Evolutionary conservation across 2,888 invertebrate genomes (phyloP).

Genomic region (Callinectes sapidus): DNA sequence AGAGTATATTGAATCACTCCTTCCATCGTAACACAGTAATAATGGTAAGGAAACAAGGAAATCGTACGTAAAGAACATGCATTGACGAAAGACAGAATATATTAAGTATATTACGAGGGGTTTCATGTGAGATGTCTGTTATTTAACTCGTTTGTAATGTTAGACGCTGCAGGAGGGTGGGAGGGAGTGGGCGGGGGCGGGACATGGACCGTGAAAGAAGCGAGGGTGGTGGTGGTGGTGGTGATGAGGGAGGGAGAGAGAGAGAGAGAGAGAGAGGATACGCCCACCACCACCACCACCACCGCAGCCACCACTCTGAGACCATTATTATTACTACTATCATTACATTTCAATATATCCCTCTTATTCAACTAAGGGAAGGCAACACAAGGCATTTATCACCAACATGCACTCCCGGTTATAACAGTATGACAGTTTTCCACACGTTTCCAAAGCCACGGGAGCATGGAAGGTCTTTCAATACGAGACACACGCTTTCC

Average conservation of each 20-base stretch:
- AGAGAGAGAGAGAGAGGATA: background rate
- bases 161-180: background rate
- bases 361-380: background rate
- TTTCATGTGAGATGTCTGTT: background rate
- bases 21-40: background rate
- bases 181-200: background rate
- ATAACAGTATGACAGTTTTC: background rate
- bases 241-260: background rate
- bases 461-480: background rate
- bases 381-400: background rate
- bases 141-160: background rate
- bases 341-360: background rate
- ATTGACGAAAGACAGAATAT: background rate
- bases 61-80: background rate
- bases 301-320: background rate
- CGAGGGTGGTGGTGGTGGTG: constrained; percentile 15
- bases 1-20: background rate
- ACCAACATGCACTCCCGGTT: background rate
- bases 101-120: background rate
- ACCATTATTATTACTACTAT: background rate
- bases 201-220: background rate
- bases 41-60: background rate
- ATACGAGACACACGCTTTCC: background rate
- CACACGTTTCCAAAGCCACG: background rate
- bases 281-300: constrained; percentile 24